Evolutionary conservation across 2,888 invertebrate genomes (phyloP), one percentile per base, ranked within the genome.

Genomic region (Melipona bicolor): DNA sequence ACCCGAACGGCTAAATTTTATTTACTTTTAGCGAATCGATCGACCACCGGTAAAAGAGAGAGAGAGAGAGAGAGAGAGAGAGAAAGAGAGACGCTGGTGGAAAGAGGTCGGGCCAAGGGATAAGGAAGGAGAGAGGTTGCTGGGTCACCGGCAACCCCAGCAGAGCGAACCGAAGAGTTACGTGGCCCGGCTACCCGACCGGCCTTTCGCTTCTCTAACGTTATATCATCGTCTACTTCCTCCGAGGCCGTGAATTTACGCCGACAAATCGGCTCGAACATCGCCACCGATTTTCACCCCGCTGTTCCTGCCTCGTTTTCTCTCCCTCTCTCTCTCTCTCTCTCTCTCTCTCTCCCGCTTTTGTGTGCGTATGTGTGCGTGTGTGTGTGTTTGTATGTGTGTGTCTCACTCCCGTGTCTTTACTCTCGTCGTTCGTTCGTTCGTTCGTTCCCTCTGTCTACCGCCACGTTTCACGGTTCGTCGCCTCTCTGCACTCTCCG

Each of bases 11-110:
- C 89, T 82, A 90, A 93, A 92, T 93, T 93, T 93, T 93, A 93
- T 93, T 93, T 93, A 93, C 93, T 93, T 93, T 92, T 88, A 90
- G 89, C 88, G 91, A 92, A 93, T 93, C 93, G 93, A 93, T 92
- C 91, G 92, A 79, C 82, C 84, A 84, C 79, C 83, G 69, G 76
- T 62, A 81, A 32, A 4, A 32, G 32, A 32, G 32, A 32, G 32
- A 32, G 4, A 32, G 4, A 32, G 32, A 32, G 32, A 32, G 32
- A 32, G 32, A 32, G 32, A 32, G 32, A 32, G 32, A 32, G 27
- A 27, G 27, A 27, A 81, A 70, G 36, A 36, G 36, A 36, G 36
- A 36, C 36, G 9, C 43, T 75, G 77, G 67, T 67, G 75, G 52
- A 62, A 61, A 49, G 61, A 62, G 36, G 76, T 43, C 27, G 54